Percentiles rank a stretch among this genome's conserved stretches.
Conservation (phyloP, 2,797 vertebrate genomes). For the Anguilla pacifica region DNA sequence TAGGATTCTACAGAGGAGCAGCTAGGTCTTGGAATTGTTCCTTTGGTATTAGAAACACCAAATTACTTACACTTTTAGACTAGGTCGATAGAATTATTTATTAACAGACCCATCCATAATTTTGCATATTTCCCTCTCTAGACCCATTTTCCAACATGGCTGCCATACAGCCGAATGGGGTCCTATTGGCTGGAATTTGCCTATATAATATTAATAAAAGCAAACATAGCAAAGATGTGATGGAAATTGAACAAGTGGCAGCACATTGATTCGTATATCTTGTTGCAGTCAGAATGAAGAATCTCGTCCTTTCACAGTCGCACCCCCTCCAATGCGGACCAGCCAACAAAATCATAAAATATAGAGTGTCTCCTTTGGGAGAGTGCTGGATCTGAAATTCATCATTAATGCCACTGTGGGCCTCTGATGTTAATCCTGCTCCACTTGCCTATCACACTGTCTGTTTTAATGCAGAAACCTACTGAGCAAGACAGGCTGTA, state of each 20-base stretch:
- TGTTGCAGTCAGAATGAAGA: not conserved
- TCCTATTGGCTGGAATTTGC: not conserved
- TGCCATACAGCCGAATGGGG: no score
- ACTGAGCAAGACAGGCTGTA: not conserved
- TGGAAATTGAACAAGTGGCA: not conserved
- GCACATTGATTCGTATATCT: not conserved
- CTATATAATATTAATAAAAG: not conserved
- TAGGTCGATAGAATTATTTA: no score
- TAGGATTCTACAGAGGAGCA: no score
- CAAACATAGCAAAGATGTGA: not conserved
- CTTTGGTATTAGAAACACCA: no score
- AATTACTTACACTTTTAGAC: no score
- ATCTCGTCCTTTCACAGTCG: not conserved
- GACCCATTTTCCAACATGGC: no score
- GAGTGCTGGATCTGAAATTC: constrained; percentile 12
- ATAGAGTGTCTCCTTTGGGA: constrained; percentile 10
- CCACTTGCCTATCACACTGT: not conserved
- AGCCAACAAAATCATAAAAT: not conserved
- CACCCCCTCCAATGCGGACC: not conserved
- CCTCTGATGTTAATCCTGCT: constrained; percentile 14
- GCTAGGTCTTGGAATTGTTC: no score
- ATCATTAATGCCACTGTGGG: constrained; percentile 17
- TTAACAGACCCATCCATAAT: no score
- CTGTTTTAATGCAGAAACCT: not conserved
- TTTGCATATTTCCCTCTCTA: no score